Percentiles rank a stretch among this genome's conserved stretches.
phyloP scores from a whole-genome alignment of 2,797 vertebrate species.

The Esox masquinongy region DNA sequence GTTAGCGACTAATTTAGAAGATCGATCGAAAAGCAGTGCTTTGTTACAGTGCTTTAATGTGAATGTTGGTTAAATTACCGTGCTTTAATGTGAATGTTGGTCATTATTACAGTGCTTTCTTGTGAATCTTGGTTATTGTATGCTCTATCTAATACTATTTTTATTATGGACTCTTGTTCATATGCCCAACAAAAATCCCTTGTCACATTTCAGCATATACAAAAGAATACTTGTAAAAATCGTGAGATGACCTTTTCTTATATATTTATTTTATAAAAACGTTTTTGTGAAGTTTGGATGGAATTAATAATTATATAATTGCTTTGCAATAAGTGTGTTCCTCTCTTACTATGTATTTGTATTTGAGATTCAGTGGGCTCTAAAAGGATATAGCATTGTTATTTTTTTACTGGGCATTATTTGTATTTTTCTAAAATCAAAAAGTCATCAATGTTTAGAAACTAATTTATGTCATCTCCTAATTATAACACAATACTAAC shows the following conservation, averaged over 20 bases:
- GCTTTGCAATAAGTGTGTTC: neutral
- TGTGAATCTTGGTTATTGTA: neutral
- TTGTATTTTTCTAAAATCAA: neutral
- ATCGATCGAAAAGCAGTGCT: neutral
- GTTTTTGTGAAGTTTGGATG: neutral
- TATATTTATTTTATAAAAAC: neutral
- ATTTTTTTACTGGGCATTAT: neutral
- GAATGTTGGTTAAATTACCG: neutral
- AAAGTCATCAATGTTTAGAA: neutral
- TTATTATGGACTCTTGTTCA: neutral
- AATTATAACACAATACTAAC: conserved; percentile 16
- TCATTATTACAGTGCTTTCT: neutral
- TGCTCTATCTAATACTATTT: neutral
- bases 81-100: neutral
- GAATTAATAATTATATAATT: neutral
- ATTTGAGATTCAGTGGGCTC: neutral
- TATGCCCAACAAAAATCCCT: neutral
- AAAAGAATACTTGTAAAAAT: neutral
- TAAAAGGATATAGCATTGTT: neutral
- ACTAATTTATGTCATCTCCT: neutral
- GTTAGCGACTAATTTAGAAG: neutral
- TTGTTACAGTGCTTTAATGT: neutral
- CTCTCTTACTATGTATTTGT: neutral
- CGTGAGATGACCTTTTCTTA: neutral
- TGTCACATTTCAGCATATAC: neutral